Conservation (phyloP, 2,113 vertebrate species). For the Trichomycterus rosablanca region DNA sequence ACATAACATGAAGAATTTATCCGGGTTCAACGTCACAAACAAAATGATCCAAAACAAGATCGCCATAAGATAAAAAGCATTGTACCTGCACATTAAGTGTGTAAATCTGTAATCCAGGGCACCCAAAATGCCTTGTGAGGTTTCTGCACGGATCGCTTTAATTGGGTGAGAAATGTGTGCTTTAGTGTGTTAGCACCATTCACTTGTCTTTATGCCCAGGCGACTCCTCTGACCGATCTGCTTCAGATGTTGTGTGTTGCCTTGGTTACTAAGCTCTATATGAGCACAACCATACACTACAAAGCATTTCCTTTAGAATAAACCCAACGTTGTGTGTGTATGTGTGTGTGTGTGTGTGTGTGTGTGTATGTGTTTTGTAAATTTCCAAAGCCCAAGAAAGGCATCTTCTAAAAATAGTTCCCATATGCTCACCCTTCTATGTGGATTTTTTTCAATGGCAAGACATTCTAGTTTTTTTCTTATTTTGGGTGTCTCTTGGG, state of each 20-base stretch:
- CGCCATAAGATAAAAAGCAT: too few species aligned
- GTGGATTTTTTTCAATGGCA: not conserved
- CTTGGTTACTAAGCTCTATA: conserved; percentile 70
- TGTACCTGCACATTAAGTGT: too few species aligned
- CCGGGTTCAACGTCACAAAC: not conserved
- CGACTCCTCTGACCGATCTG: conserved; percentile 60
- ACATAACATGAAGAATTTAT: not conserved
- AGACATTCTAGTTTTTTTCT: conserved; percentile 16
- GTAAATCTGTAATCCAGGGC: not conserved
- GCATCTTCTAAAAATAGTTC: conserved; percentile 24
- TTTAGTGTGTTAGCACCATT: conserved; percentile 22
- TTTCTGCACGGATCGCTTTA: not conserved
- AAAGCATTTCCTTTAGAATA: conserved; percentile 46
- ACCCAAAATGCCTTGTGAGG: not conserved
- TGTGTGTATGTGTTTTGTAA: conserved; percentile 4
- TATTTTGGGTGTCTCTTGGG: not conserved
- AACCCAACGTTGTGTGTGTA: conserved; percentile 38
- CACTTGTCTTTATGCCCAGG: conserved; percentile 55
- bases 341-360: conserved; percentile 1
- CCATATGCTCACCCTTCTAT: not conserved
- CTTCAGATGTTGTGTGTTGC: conserved; percentile 70
- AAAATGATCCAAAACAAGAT: not conserved
- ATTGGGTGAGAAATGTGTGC: not conserved
- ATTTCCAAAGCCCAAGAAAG: conserved; percentile 3
- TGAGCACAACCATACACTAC: conserved; percentile 56